phyloP scores from a whole-genome alignment of 2,888 invertebrate species.

The Chrysopilus asiliformis region DNA sequence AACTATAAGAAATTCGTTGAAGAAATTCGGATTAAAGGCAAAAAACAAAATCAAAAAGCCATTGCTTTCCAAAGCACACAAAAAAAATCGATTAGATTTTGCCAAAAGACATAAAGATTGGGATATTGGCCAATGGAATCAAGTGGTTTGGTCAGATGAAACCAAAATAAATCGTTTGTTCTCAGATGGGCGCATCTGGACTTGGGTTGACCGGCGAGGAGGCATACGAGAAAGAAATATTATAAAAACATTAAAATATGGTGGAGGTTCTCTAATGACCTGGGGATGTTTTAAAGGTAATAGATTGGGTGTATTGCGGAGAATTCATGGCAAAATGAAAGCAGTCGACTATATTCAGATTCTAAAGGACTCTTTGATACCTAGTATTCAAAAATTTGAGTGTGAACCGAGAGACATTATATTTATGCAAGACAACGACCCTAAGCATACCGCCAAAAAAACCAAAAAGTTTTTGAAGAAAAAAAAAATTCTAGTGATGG shows the following conservation, averaged over 20 bases:
- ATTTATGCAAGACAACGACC: too few species aligned
- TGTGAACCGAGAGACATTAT: neutral
- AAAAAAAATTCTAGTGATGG: neutral
- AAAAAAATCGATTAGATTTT: constrained; percentile 1
- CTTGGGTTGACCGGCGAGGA: neutral
- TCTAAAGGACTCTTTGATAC: neutral
- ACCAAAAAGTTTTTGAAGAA: neutral
- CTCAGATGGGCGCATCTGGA: too few species aligned
- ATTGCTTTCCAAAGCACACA: neutral
- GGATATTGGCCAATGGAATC: neutral
- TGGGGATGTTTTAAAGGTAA: constrained; percentile 1
- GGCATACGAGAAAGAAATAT: neutral
- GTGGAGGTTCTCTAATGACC: neutral
- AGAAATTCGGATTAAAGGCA: constrained; percentile 1
- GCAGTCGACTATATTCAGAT: neutral
- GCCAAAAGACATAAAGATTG: neutral
- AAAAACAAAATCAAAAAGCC: constrained; percentile 2
- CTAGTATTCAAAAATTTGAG: too few species aligned
- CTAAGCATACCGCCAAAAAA: too few species aligned
- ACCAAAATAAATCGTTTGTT: neutral
- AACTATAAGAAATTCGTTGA: too few species aligned
- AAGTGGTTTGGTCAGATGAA: constrained; percentile 1
- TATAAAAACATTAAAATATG: constrained; percentile 1
- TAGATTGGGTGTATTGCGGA: neutral
- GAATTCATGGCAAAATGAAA: constrained; percentile 1